These are phyloP conservation scores for Drosophila maculinotata DNA, from an alignment of 2,888 invertebrate genomes.

Conservation along the genomic window DNA sequence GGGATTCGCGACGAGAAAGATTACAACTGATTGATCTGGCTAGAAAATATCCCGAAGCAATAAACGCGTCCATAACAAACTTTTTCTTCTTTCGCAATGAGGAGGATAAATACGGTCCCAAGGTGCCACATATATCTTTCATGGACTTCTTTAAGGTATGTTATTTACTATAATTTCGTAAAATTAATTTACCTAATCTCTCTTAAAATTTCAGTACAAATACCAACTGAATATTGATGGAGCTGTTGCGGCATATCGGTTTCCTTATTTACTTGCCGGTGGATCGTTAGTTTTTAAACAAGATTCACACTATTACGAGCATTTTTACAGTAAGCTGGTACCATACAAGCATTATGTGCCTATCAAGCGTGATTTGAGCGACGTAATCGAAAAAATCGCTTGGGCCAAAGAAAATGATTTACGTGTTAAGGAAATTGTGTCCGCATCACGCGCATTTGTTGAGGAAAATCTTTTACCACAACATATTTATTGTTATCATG, in stretches of 20 bases:
- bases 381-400: constrained; percentile 91
- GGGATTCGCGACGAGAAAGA: constrained; percentile 95
- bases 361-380: constrained; percentile 91
- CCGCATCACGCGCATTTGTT: constrained; percentile 89
- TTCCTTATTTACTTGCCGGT: constrained; percentile 96
- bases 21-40: constrained; percentile 93
- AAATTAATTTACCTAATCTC: constrained; percentile 7
- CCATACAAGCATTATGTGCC: constrained; percentile 94
- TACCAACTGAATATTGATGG: constrained; percentile 98
- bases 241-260: constrained; percentile 97
- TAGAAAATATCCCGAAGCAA: constrained; percentile 90
- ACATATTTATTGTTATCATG: constrained; percentile 95
- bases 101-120: constrained; percentile 94
- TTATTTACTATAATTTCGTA: too few species aligned
- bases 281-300: constrained; percentile 96
- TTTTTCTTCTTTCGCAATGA: constrained; percentile 97
- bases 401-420: constrained; percentile 92
- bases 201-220: constrained; percentile 90
- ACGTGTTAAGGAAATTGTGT: constrained; percentile 88
- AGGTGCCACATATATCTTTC: constrained; percentile 93
- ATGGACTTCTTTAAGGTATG: constrained; percentile 96
- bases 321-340: constrained; percentile 92
- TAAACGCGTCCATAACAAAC: constrained; percentile 96
- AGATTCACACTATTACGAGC: constrained; percentile 96
- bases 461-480: constrained; percentile 92